These are phyloP conservation scores for Borostomias antarcticus DNA, from an alignment of 2,797 vertebrate species.

Conservation along the genomic window DNA sequence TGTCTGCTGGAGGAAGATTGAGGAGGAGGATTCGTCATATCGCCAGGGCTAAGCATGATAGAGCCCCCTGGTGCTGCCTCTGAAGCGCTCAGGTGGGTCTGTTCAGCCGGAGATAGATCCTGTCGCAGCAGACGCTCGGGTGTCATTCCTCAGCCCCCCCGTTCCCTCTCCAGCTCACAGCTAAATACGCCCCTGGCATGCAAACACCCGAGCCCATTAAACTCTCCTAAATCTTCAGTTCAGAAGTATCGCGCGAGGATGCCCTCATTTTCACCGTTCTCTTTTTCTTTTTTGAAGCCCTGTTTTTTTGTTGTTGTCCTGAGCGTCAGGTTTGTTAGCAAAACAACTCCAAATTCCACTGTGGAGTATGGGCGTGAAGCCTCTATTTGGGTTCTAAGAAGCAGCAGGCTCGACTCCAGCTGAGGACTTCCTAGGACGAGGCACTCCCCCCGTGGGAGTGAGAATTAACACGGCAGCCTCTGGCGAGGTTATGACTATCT, in stretches of 20 bases:
- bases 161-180: slow-evolving; percentile 3
- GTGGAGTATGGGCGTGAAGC: too few species aligned
- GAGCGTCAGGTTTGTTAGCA: too few species aligned
- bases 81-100: neutral
- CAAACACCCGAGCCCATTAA: slow-evolving; percentile 4
- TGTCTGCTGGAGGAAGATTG: slow-evolving; percentile 67
- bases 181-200: slow-evolving; percentile 10
- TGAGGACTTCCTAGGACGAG: neutral
- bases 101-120: slow-evolving; percentile 29
- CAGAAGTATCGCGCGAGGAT: neutral
- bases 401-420: neutral
- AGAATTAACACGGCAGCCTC: neutral
- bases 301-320: too few species aligned
- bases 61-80: slow-evolving; percentile 6
- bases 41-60: slow-evolving; percentile 39
- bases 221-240: slow-evolving; percentile 4
- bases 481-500: slow-evolving; percentile 18
- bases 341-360: too few species aligned
- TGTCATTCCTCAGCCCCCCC: slow-evolving; percentile 36
- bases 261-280: neutral
- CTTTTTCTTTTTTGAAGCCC: too few species aligned
- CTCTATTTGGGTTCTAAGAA: too few species aligned
- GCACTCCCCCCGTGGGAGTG: neutral
- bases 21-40: slow-evolving; percentile 52
- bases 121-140: slow-evolving; percentile 36